A percentile compares a stretch with the other conserved stretches of the same genome.
Evolutionary conservation across 2,888 invertebrate species (phyloP).

Genomic region (Monopis laevigella): DNA sequence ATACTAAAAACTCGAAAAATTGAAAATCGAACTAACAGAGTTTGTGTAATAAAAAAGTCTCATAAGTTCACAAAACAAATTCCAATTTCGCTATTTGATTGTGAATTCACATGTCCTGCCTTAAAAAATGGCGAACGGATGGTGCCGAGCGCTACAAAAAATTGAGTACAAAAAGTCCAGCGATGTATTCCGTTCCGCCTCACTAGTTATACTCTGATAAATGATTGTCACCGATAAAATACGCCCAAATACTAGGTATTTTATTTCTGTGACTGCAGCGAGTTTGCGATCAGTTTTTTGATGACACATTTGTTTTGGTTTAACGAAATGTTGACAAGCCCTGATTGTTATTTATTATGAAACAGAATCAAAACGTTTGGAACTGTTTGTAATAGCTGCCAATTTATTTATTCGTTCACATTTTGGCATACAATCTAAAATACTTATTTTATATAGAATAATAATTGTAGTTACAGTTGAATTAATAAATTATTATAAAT

Average conservation of each 20-base stretch:
- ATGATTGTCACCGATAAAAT: slow-evolving; percentile 15
- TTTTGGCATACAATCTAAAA: too few relatives aligned
- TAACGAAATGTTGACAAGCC: too few relatives aligned
- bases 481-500: too few relatives aligned
- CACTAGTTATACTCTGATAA: slow-evolving; percentile 16
- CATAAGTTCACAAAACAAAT: neutral
- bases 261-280: slow-evolving; percentile 11
- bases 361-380: too few relatives aligned
- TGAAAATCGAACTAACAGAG: neutral
- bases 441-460: too few relatives aligned
- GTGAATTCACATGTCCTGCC: slow-evolving; percentile 1
- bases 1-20: too few relatives aligned
- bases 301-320: too few relatives aligned
- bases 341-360: too few relatives aligned
- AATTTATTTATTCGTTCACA: too few relatives aligned
- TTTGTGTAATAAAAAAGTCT: neutral
- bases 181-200: slow-evolving; percentile 14
- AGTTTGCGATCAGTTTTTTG: too few relatives aligned
- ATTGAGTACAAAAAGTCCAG: slow-evolving; percentile 8
- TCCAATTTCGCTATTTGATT: slow-evolving; percentile 3
- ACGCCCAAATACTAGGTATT: slow-evolving; percentile 3
- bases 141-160: neutral
- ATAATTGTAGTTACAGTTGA: too few relatives aligned
- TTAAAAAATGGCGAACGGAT: slow-evolving; percentile 2
- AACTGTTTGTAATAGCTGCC: too few relatives aligned